These are phyloP conservation scores for Eumacrocentrus americanus DNA, from an alignment of 2,888 invertebrate genomes.

Conservation along the genomic window DNA sequence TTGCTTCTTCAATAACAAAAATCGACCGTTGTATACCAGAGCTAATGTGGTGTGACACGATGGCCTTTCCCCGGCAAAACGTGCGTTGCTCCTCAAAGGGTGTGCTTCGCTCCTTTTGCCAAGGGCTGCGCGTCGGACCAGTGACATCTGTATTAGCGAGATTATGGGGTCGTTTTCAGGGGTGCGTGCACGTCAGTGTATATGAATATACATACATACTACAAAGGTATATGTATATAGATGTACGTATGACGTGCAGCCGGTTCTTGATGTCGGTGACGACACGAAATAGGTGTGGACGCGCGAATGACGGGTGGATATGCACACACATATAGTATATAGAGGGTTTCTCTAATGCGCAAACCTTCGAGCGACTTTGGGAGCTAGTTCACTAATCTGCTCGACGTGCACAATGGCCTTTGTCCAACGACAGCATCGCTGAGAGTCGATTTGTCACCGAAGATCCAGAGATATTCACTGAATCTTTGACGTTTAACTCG, in stretches of 20 bases:
- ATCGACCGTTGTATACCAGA: constrained; percentile 19
- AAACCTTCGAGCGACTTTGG: constrained; percentile 15
- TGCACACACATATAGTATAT: neutral
- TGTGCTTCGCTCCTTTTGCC: constrained; percentile 22
- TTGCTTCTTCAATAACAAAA: neutral
- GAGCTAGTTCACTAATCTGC: constrained; percentile 23
- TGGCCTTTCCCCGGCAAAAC: constrained; percentile 13
- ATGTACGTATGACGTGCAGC: constrained; percentile 25
- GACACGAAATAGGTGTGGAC: constrained; percentile 51
- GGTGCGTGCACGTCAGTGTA: constrained; percentile 19
- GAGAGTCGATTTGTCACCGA: constrained; percentile 22
- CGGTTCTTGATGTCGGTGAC: constrained; percentile 33
- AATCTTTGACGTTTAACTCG: neutral
- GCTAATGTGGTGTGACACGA: constrained; percentile 29
- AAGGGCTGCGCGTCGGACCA: constrained; percentile 35
- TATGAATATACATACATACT: constrained; percentile 8
- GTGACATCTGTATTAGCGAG: constrained; percentile 61
- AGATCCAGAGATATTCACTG: neutral
- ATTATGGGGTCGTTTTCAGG: constrained; percentile 48
- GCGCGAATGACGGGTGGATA: constrained; percentile 30
- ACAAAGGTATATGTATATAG: neutral
- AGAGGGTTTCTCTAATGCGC: neutral
- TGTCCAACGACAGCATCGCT: neutral
- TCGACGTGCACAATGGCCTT: constrained; percentile 9
- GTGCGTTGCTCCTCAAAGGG: constrained; percentile 37